phyloP scores from a whole-genome alignment of 2,797 vertebrate genomes.

The Lacerta viridis region DNA sequence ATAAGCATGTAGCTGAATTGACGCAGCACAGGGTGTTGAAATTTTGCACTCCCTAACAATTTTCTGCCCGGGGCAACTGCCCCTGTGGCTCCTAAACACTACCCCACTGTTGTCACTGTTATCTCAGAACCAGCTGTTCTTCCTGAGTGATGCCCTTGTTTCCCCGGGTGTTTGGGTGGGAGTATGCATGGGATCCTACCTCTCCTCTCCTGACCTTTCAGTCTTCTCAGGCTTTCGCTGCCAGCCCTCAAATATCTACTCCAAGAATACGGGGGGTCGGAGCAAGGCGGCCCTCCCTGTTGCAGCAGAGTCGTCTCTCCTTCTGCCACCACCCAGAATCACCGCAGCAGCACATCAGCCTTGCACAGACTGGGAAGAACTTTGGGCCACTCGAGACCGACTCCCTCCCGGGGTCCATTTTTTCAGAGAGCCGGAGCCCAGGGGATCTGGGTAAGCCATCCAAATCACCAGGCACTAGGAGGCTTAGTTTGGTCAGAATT shows the following conservation, averaged over 20 bases:
- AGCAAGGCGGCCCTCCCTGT: conserved; percentile 72
- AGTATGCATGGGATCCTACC: neutral
- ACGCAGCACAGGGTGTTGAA: too few species aligned
- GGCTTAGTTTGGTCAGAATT: too few species aligned
- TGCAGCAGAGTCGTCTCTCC: conserved; percentile 69
- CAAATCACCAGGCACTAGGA: too few species aligned
- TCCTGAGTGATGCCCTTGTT: too few species aligned
- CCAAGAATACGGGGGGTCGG: conserved; percentile 38
- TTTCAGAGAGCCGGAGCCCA: conserved; percentile 84
- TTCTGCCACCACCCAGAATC: conserved; percentile 68
- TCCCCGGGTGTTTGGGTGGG: neutral
- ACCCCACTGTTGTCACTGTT: too few species aligned
- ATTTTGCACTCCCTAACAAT: too few species aligned
- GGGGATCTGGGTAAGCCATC: conserved; percentile 84
- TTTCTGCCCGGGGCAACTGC: too few species aligned
- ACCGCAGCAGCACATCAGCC: conserved; percentile 36
- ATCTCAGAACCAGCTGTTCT: too few species aligned
- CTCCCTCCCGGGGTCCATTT: conserved; percentile 75
- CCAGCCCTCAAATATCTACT: conserved; percentile 17
- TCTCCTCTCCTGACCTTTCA: neutral
- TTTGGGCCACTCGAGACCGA: conserved; percentile 42
- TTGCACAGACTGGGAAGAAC: conserved; percentile 41
- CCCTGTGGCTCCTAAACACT: too few species aligned
- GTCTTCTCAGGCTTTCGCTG: conserved; percentile 47
- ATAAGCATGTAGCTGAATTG: too few species aligned